Evolutionary conservation across 1,140 invertebrate genomes (phyloP).

Genomic region (Caerostris extrusa): DNA sequence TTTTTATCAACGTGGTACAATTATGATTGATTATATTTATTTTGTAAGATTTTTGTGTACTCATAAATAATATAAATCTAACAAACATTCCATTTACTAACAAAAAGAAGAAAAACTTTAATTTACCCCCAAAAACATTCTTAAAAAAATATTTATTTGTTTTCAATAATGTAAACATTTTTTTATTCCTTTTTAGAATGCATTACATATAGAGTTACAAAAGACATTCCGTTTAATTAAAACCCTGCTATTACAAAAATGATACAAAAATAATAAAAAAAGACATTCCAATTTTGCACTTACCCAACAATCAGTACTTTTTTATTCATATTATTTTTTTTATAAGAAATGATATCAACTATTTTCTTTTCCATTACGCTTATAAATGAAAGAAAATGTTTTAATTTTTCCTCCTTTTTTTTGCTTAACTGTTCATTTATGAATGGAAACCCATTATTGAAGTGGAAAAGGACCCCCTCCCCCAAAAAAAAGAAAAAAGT

Average conservation of each 20-base stretch:
- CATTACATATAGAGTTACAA: neutral
- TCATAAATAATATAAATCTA: neutral
- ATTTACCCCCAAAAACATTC: too few relatives aligned
- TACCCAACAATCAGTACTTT: neutral
- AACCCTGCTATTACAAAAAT: neutral
- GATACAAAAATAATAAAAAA: neutral
- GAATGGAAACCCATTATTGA: neutral
- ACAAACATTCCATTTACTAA: too few relatives aligned
- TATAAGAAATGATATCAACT: neutral
- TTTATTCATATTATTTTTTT: neutral
- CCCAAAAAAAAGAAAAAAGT: neutral
- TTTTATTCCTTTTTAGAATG: neutral
- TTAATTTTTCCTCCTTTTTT: constrained; percentile 12
- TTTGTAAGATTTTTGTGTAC: too few relatives aligned
- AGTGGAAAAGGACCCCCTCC: neutral
- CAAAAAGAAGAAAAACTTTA: too few relatives aligned
- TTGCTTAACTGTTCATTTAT: constrained; percentile 21
- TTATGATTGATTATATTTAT: too few relatives aligned
- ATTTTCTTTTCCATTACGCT: neutral
- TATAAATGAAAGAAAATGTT: constrained; percentile 29
- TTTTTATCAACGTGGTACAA: neutral
- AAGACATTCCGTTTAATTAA: constrained; percentile 9
- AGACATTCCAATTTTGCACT: neutral
- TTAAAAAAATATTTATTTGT: neutral
- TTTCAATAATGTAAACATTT: too few relatives aligned